A percentile compares a stretch with the other conserved stretches of the same genome.
These are phyloP conservation scores for Eupleurogrammus muticus DNA, from an alignment of 2,797 vertebrate genomes.

Conservation along the genomic window DNA sequence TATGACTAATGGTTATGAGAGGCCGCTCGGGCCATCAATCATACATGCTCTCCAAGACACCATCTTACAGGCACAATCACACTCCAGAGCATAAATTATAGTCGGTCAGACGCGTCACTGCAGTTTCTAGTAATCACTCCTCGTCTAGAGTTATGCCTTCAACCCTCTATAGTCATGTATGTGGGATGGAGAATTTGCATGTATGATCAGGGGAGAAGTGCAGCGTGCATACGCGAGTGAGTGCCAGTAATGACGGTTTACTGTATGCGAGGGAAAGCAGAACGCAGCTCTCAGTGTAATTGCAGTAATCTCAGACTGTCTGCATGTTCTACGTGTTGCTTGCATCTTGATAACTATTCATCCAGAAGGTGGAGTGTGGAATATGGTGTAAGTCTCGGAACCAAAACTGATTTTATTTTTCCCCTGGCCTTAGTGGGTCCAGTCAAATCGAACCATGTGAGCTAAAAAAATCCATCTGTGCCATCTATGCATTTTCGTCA, in stretches of 20 bases:
- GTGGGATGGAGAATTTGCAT: not conserved
- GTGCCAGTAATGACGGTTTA: slow-evolving; percentile 10
- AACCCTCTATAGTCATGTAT: slow-evolving; percentile 2
- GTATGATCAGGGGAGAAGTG: slow-evolving; percentile 2
- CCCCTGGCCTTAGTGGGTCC: too few species aligned
- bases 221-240: slow-evolving; percentile 1
- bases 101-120: slow-evolving; percentile 10
- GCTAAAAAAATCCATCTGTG: too few species aligned
- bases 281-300: not conserved
- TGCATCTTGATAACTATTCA: too few species aligned
- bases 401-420: too few species aligned
- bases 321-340: too few species aligned
- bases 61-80: slow-evolving; percentile 19
- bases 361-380: too few species aligned
- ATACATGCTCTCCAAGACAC: slow-evolving; percentile 21
- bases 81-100: slow-evolving; percentile 29
- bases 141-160: slow-evolving; percentile 7
- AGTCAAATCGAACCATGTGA: too few species aligned
- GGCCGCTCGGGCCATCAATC: slow-evolving; percentile 41
- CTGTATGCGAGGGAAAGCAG: slow-evolving; percentile 4
- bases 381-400: too few species aligned
- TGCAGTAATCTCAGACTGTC: too few species aligned
- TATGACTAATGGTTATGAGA: not conserved
- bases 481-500: too few species aligned
- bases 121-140: slow-evolving; percentile 18